Base-by-base conservation (phyloP, 2,797 vertebrate species). In the Phataginus tetradactyla region DNA sequence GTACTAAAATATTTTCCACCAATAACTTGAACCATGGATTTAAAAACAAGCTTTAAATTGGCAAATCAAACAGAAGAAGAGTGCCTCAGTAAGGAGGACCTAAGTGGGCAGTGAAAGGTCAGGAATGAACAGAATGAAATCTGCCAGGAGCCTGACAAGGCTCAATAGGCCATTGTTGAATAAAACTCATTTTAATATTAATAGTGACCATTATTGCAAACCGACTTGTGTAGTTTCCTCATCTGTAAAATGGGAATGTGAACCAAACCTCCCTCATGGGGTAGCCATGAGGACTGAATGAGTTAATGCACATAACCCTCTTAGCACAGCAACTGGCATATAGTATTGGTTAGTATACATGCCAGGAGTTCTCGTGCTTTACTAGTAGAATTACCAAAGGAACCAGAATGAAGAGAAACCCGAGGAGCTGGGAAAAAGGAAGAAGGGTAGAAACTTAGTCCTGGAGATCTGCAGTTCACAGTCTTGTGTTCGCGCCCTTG, bases 1-100 rank as follows among this genome's bases (percentile, higher is more conserved):
- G 59, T 64, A 61, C 94, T 61, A 74, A 74, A 63, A 37, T 23
- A 77, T 69, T 69, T 80, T 53, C 68, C 25, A 69, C 63, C 85
- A 90, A 25, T 85, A 37, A 79, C 27, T 11, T 34, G 53, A 89
- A 80, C 72, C 55, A 49, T 21, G 9, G 18, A 59, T 72, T 63
- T 9, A 72, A 66, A 59, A 79, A 49, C 17, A 53, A 72, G 42
- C 23, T 72, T 90, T 95, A 29, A 37, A 57, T 93, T 42, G 32
- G 4, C 25, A 80, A 66, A 66, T 49, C 27, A 29, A 15, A 7
- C 32, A 75, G 78, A 80, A 69, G 59, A 57, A 71, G 80, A 32
- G 29, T n/a, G n/a, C 32, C 39, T 32, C 34, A 25, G 4, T 12
- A 25, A 27, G 17, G n/a, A 81, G 27, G 55, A 20, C 37, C 32